Percentiles rank a stretch among this genome's conserved stretches.
Conservation (phyloP, 2,113 vertebrate genomes). For the Dromiciops gliroides region DNA sequence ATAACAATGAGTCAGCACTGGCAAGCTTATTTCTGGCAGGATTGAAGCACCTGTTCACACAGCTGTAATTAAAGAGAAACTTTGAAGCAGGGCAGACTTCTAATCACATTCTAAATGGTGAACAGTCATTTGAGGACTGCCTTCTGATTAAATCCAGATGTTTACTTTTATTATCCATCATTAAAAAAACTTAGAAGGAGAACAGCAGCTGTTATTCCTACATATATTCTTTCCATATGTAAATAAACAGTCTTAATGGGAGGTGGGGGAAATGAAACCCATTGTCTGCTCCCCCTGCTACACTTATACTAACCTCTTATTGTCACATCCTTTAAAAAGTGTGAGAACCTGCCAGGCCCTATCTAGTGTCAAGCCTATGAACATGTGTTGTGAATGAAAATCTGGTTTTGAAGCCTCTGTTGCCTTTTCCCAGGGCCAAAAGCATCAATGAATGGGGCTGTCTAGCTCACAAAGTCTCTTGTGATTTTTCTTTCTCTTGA, state of each 20-base stretch:
- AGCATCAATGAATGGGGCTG: neutral
- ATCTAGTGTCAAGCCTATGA: neutral
- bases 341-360: neutral
- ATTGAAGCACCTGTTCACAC: neutral
- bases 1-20: neutral
- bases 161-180: conserved; percentile 43
- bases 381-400: neutral
- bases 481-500: neutral
- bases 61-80: neutral
- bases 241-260: neutral
- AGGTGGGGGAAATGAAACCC: neutral
- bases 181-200: conserved; percentile 16
- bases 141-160: conserved; percentile 42
- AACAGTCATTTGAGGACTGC: conserved; percentile 15
- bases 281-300: neutral
- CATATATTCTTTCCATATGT: neutral
- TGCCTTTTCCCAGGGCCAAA: neutral
- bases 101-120: conserved; percentile 18
- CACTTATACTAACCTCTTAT: neutral
- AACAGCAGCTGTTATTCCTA: neutral
- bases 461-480: neutral
- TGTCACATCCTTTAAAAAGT: neutral
- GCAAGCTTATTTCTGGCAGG: neutral
- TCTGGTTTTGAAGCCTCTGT: neutral
- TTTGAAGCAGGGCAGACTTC: neutral